These are phyloP conservation scores for Catharus minimus DNA, from an alignment of 2,113 vertebrate genomes.

Conservation along the genomic window DNA sequence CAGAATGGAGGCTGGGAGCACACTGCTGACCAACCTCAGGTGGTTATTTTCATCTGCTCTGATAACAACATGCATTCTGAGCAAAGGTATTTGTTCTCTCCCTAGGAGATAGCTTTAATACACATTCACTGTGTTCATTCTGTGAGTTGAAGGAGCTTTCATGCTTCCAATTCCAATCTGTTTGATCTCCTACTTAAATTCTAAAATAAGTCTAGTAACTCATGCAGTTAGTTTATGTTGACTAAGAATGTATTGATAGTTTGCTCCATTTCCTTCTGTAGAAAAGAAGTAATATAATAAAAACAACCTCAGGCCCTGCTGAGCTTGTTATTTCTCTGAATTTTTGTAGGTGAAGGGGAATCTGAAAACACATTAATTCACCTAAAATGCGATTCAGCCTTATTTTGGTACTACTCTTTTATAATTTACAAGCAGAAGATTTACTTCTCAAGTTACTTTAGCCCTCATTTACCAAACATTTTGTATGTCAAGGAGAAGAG, in stretches of 20 bases:
- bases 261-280: background rate
- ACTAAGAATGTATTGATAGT: background rate
- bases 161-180: background rate
- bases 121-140: background rate
- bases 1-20: conserved; percentile 1
- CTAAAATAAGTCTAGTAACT: conserved; percentile 22
- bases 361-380: background rate
- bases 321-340: background rate
- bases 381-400: background rate
- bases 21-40: conserved; percentile 6
- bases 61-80: background rate
- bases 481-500: background rate
- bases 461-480: background rate
- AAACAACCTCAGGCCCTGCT: background rate
- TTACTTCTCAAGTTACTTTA: background rate
- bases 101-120: background rate
- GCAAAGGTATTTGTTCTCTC: conserved; percentile 7
- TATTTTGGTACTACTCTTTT: background rate
- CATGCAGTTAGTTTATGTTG: background rate
- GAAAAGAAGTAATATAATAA: background rate
- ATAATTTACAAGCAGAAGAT: background rate
- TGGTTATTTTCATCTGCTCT: conserved; percentile 27
- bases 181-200: conserved; percentile 8
- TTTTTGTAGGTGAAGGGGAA: background rate
- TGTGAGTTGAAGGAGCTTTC: background rate